phyloP scores from a whole-genome alignment of 2,113 vertebrate species.

The Condylura cristata region DNA sequence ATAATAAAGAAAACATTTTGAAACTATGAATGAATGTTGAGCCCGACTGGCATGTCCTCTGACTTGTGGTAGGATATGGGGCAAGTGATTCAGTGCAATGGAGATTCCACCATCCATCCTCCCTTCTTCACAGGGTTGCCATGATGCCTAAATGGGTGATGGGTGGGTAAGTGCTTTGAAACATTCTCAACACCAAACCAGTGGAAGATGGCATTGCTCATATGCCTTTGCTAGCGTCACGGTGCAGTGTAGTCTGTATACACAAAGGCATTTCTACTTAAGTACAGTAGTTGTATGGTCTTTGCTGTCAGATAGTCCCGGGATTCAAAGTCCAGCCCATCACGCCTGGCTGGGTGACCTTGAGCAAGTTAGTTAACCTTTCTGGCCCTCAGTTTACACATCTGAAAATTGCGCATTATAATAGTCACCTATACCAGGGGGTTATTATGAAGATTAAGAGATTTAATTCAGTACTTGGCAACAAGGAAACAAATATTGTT shows the following conservation, averaged over 20 bases:
- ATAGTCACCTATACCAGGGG: background rate
- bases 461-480: background rate
- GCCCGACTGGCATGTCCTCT: background rate
- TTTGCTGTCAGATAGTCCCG: background rate
- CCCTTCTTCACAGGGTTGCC: background rate
- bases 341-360: background rate
- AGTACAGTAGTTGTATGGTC: background rate
- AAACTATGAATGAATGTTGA: background rate
- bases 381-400: background rate
- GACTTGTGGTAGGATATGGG: background rate
- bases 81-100: background rate
- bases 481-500: background rate
- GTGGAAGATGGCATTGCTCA: background rate
- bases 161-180: conserved; percentile 2
- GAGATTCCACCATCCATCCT: background rate
- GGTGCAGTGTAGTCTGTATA: background rate
- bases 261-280: conserved; percentile 36
- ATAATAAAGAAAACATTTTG: conserved; percentile 2
- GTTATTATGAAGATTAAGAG: background rate
- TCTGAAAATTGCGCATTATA: conserved; percentile 25
- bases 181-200: background rate
- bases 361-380: background rate
- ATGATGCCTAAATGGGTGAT: background rate
- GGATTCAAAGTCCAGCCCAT: background rate
- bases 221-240: background rate